Evolutionary conservation across 2,113 vertebrate species (phyloP).

Genomic region (Acrocephalus arundinaceus): DNA sequence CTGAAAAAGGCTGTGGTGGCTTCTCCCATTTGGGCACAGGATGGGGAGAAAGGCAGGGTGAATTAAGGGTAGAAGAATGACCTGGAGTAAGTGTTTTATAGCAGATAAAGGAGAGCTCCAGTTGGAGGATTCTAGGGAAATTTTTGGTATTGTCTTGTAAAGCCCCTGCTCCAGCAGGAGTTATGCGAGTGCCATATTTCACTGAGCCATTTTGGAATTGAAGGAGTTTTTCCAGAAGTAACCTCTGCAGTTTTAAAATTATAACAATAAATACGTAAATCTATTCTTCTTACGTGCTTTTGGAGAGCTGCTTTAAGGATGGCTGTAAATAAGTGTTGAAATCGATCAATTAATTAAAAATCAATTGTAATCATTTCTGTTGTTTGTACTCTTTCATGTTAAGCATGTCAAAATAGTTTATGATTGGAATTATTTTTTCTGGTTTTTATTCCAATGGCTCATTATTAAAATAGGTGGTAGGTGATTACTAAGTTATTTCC

Average conservation of each 20-base stretch:
- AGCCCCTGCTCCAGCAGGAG: background rate
- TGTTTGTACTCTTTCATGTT: background rate
- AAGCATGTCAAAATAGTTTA: background rate
- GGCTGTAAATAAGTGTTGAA: background rate
- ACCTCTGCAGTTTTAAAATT: background rate
- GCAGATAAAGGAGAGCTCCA: background rate
- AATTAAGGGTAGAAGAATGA: background rate
- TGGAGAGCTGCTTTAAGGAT: background rate
- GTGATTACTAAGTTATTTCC: background rate
- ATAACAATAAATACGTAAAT: background rate
- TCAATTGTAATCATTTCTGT: background rate
- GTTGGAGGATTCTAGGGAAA: background rate
- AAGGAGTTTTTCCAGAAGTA: background rate
- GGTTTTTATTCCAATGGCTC: background rate
- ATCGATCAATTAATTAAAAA: background rate
- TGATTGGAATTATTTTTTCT: background rate
- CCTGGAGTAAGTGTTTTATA: background rate
- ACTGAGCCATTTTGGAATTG: background rate
- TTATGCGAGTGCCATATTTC: fast-evolving
- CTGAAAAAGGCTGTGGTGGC: background rate
- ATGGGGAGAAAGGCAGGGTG: background rate
- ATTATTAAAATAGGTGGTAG: background rate
- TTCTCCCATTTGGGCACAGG: background rate
- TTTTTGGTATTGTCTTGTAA: background rate
- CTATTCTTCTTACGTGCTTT: fast-evolving